Conservation (phyloP, 1,140 invertebrate genomes). For the Sminthurinus signatus region DNA sequence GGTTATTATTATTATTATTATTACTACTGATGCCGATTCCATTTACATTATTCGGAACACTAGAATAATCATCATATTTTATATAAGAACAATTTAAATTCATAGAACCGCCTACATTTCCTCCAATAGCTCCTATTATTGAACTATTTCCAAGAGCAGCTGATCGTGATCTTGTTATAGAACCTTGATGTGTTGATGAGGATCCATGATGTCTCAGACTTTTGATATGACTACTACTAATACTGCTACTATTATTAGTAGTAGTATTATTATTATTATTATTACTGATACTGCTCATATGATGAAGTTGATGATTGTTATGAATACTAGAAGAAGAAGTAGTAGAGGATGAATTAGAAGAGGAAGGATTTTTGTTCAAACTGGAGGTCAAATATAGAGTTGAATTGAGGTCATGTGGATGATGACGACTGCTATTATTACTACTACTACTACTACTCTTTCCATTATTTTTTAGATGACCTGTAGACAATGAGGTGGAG, state of each 20-base stretch:
- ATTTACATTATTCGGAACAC: background rate
- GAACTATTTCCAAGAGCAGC: constrained; percentile 10
- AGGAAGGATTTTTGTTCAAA: no score
- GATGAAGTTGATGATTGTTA: background rate
- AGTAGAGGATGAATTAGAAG: no score
- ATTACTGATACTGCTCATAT: background rate
- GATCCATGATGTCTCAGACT: constrained; percentile 5
- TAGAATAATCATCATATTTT: constrained; percentile 33
- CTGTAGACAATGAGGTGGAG: background rate
- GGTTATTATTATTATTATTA: constrained; percentile 2
- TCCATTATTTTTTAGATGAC: no score
- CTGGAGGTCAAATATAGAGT: constrained; percentile 1
- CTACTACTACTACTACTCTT: background rate
- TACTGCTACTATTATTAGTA: constrained; percentile 3
- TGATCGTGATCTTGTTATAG: constrained; percentile 30
- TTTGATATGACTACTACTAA: constrained; percentile 7
- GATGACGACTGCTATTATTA: background rate
- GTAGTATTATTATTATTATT: background rate
- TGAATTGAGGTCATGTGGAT: background rate
- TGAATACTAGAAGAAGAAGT: background rate
- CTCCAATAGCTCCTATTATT: background rate
- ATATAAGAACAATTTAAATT: constrained; percentile 28
- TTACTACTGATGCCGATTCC: background rate
- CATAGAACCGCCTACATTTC: constrained; percentile 1
- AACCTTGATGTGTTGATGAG: background rate